These are phyloP conservation scores for Eupithecia inturbata DNA, from an alignment of 2,888 invertebrate species.

Conservation along the genomic window DNA sequence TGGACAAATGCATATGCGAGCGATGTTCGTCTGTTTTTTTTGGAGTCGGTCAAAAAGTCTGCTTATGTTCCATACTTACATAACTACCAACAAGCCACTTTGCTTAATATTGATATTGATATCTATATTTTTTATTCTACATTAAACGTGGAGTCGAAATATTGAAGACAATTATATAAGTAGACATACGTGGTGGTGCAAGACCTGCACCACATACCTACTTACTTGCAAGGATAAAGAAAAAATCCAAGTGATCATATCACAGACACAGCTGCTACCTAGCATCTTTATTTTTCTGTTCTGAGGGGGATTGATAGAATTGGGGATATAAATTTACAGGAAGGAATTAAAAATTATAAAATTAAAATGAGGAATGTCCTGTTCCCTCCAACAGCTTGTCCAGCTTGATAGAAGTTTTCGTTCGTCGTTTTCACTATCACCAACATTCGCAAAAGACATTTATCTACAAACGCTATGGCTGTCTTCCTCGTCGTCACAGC, in stretches of 20 bases:
- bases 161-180: too few species aligned
- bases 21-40: neutral
- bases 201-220: too few species aligned
- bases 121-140: too few species aligned
- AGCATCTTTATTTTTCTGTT: too few species aligned
- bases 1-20: neutral
- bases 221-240: too few species aligned
- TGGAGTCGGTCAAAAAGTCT: neutral
- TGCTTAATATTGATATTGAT: too few species aligned
- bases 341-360: neutral
- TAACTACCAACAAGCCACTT: too few species aligned
- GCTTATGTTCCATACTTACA: neutral
- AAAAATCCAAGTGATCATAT: too few species aligned
- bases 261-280: too few species aligned
- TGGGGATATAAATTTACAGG: neutral
- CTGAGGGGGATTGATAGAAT: neutral
- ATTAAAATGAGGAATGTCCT: neutral
- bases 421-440: neutral
- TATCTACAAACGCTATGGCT: conserved; percentile 6
- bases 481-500: conserved; percentile 1
- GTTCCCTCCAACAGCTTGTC: neutral
- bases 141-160: too few species aligned
- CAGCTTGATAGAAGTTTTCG: neutral
- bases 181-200: too few species aligned
- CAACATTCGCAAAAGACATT: neutral